A percentile compares a stretch with the other conserved stretches of the same genome.
Conservation (phyloP, 2,888 invertebrate genomes). For the Diploptera punctata region DNA sequence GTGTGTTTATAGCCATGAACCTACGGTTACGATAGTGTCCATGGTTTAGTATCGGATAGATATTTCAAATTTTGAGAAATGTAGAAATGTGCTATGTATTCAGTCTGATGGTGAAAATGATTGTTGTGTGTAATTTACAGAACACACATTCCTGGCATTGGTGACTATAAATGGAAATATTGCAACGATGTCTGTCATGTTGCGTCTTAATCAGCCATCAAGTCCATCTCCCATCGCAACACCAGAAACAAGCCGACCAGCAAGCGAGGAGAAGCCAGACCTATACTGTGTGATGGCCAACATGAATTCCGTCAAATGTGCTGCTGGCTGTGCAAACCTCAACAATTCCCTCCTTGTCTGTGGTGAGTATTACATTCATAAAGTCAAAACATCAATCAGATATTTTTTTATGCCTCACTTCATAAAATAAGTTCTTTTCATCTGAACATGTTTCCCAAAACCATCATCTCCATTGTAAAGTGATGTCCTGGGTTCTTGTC, state of each 20-base stretch:
- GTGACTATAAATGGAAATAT: slow-evolving; percentile 68
- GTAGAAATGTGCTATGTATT: not conserved
- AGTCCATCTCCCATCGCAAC: slow-evolving; percentile 46
- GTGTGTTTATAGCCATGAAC: no score
- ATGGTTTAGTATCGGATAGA: no score
- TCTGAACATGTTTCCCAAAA: no score
- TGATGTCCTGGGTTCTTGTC: no score
- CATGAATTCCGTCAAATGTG: slow-evolving; percentile 74
- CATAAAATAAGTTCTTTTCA: no score
- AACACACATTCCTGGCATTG: slow-evolving; percentile 68
- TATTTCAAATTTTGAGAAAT: no score
- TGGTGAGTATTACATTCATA: no score
- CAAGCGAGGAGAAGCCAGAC: slow-evolving; percentile 61
- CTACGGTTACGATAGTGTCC: no score
- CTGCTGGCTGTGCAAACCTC: slow-evolving; percentile 75
- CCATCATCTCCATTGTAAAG: no score
- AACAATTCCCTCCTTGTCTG: slow-evolving; percentile 76
- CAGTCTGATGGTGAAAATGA: not conserved
- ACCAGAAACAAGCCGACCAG: slow-evolving; percentile 42
- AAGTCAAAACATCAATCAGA: no score
- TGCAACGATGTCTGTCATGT: slow-evolving; percentile 66
- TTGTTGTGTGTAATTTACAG: slow-evolving; percentile 49
- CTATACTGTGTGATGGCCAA: slow-evolving; percentile 64
- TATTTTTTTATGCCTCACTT: no score
- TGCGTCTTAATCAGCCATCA: slow-evolving; percentile 59